phyloP scores from a whole-genome alignment of 2,113 vertebrate species.

The Nothoprocta pentlandii region DNA sequence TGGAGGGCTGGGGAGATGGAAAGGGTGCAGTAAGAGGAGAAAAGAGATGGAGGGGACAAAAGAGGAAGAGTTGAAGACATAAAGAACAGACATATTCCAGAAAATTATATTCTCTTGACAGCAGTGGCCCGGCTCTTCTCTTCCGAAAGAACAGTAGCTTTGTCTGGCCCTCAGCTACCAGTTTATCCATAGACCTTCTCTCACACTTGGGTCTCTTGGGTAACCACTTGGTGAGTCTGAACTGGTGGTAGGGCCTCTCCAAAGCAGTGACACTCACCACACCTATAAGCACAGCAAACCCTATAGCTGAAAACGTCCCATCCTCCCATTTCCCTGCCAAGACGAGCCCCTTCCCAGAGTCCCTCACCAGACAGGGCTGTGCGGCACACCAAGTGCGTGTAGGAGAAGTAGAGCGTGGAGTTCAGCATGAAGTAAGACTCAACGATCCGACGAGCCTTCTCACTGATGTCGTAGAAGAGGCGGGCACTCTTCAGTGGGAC shows the following conservation, averaged over 20 bases:
- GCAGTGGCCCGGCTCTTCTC: background rate
- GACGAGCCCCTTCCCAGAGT: accelerated
- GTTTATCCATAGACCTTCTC: background rate
- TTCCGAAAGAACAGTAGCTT: background rate
- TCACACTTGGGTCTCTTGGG: background rate
- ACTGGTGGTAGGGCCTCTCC: background rate
- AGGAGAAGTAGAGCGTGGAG: slow-evolving; percentile 95
- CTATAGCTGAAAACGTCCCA: background rate
- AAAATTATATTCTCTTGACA: background rate
- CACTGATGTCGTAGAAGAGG: slow-evolving; percentile 93
- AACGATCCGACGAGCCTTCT: slow-evolving; percentile 89
- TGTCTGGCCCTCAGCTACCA: background rate
- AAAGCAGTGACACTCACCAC: background rate
- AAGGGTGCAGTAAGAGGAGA: background rate
- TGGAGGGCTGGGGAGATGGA: background rate
- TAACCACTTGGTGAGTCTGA: background rate
- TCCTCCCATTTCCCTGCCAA: background rate
- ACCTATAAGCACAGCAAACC: background rate
- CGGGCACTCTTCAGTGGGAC: slow-evolving; percentile 90
- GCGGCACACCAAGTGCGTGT: slow-evolving; percentile 96
- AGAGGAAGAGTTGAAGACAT: background rate
- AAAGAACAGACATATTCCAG: background rate
- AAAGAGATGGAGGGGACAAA: background rate
- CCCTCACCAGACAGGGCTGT: slow-evolving; percentile 91
- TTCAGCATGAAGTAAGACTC: slow-evolving; percentile 96